Evolutionary conservation across 2,113 vertebrate species (phyloP).

Genomic region (Chaenogobius annularis): DNA sequence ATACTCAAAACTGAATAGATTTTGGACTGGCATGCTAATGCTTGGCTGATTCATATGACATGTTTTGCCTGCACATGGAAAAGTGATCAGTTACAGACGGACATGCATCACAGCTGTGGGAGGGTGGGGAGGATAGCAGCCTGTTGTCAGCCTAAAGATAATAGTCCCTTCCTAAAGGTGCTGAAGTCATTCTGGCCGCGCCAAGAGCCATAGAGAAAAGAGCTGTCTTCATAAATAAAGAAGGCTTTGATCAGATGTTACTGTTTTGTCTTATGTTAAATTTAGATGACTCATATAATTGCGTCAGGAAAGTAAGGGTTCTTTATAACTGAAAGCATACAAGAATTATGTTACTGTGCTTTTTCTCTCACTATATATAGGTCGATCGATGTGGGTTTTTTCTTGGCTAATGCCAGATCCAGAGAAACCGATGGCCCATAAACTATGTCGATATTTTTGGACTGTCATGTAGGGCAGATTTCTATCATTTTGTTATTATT

Average conservation of each 20-base stretch:
- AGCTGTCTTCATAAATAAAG: background rate
- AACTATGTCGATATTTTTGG: too few relatives aligned
- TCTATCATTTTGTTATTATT: too few relatives aligned
- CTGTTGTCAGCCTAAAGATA: slow-evolving; percentile 29
- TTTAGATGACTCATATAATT: background rate
- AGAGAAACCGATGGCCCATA: too few relatives aligned
- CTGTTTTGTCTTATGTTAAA: background rate
- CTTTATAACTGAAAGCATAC: background rate
- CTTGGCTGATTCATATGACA: background rate
- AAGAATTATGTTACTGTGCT: background rate
- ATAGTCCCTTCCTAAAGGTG: slow-evolving; percentile 29
- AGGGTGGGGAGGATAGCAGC: slow-evolving; percentile 6
- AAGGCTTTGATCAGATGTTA: background rate
- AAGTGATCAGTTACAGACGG: slow-evolving; percentile 13
- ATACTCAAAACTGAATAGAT: background rate
- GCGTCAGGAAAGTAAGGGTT: background rate
- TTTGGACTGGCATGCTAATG: background rate
- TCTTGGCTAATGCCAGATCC: too few relatives aligned
- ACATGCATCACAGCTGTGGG: slow-evolving; percentile 2
- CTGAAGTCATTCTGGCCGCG: slow-evolving; percentile 2
- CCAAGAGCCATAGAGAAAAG: slow-evolving; percentile 35
- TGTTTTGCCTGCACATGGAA: slow-evolving; percentile 6
- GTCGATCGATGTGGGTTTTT: too few relatives aligned
- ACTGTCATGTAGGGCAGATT: too few relatives aligned
- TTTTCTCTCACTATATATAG: too few relatives aligned